These are phyloP conservation scores for Agonum fuliginosum DNA, from an alignment of 2,888 invertebrate species.

Conservation along the genomic window DNA sequence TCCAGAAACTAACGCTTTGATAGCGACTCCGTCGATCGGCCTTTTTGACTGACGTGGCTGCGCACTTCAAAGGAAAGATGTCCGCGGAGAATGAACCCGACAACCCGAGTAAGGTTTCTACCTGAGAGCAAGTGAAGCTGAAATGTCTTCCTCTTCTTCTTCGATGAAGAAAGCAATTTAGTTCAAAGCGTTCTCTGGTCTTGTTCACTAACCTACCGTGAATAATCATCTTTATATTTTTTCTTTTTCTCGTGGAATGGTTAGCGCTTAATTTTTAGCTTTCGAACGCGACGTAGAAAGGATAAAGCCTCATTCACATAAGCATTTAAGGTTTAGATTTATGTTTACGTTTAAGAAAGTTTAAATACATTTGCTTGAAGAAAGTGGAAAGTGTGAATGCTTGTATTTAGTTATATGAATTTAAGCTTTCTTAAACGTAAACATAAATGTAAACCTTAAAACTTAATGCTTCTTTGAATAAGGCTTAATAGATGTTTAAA, in stretches of 20 bases:
- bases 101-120: conserved; percentile 12
- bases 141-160: conserved; percentile 15
- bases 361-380: no score
- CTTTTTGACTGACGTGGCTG: conserved; percentile 3
- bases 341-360: no score
- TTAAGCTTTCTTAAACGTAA: no score
- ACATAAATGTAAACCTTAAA: no score
- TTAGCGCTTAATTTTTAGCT: not conserved
- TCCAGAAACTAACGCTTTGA: no score
- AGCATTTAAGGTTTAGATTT: no score
- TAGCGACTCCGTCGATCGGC: no score
- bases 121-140: conserved; percentile 1
- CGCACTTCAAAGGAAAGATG: conserved; percentile 28
- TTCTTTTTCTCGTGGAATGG: not conserved
- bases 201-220: conserved; percentile 14
- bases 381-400: no score
- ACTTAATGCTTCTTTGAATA: no score
- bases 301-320: no score
- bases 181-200: conserved; percentile 34
- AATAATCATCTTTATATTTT: conserved; percentile 38
- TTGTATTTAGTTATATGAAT: no score
- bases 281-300: not conserved
- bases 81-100: conserved; percentile 14
- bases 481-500: no score
- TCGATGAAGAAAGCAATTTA: conserved; percentile 35